Conservation (phyloP, 1,140 invertebrate species). For the Sycobia sp. region DNA sequence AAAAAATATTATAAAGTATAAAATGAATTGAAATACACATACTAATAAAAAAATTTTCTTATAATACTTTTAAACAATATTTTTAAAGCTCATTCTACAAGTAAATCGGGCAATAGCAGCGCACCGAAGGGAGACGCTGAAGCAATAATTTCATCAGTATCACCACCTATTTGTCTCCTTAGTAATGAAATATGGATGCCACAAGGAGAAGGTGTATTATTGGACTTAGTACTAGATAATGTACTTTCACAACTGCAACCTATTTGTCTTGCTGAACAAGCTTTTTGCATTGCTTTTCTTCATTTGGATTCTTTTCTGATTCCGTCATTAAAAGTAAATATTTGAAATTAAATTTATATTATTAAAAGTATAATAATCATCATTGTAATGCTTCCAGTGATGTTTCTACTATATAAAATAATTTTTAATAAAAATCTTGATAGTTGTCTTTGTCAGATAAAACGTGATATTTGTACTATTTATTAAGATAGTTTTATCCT, state of each 20-base stretch:
- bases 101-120: conserved; percentile 11
- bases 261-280: conserved; percentile 91
- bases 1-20: background rate
- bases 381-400: too few species aligned
- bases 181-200: conserved; percentile 53
- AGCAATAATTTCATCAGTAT: conserved; percentile 15
- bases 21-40: background rate
- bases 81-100: conserved; percentile 24
- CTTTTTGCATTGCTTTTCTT: conserved; percentile 94
- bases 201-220: conserved; percentile 53
- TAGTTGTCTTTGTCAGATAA: too few species aligned
- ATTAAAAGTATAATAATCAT: background rate
- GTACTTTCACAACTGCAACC: conserved; percentile 88
- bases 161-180: conserved; percentile 51
- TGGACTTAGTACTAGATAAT: conserved; percentile 77
- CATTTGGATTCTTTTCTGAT: conserved; percentile 73
- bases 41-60: background rate
- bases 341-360: background rate
- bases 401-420: background rate
- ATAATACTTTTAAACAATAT: conserved; percentile 1
- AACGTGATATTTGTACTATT: too few species aligned
- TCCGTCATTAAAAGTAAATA: conserved; percentile 56
- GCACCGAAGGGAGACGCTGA: conserved; percentile 26
- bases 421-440: conserved; percentile 13
- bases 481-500: too few species aligned